Evolutionary conservation across 2,888 invertebrate species (phyloP).

Genomic region (Leptopterna dolabrata): DNA sequence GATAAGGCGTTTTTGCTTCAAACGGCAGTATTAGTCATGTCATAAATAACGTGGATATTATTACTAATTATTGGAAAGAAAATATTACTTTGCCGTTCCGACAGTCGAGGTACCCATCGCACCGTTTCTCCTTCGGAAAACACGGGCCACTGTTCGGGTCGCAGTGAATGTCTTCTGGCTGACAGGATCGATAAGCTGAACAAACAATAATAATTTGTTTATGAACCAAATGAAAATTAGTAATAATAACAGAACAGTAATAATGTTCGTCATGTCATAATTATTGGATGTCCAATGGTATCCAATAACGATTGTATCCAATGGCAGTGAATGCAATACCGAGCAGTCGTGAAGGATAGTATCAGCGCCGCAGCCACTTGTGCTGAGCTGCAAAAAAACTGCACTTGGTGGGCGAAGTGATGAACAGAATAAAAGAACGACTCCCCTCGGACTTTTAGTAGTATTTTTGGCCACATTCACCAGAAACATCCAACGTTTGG

Average conservation of each 20-base stretch:
- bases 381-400: too few relatives aligned
- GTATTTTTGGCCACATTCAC: too few relatives aligned
- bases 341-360: background rate
- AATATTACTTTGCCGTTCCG: constrained; percentile 71
- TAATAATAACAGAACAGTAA: background rate
- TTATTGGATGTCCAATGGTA: background rate
- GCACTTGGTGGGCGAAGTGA: too few relatives aligned
- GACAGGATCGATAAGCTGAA: constrained; percentile 89
- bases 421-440: too few relatives aligned
- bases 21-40: too few relatives aligned
- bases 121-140: constrained; percentile 87
- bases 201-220: constrained; percentile 59
- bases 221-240: too few relatives aligned
- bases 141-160: constrained; percentile 77
- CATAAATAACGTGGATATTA: too few relatives aligned
- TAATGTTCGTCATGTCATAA: background rate
- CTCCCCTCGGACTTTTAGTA: too few relatives aligned
- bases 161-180: constrained; percentile 85
- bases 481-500: too few relatives aligned
- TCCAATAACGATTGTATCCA: background rate
- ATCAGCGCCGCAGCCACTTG: too few relatives aligned
- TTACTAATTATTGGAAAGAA: too few relatives aligned
- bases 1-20: too few relatives aligned
- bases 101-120: constrained; percentile 93
- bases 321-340: background rate